Percentiles rank a stretch among this genome's conserved stretches.
Evolutionary conservation across 2,888 invertebrate genomes (phyloP).

Genomic region (Trissonchulus sp.): DNA sequence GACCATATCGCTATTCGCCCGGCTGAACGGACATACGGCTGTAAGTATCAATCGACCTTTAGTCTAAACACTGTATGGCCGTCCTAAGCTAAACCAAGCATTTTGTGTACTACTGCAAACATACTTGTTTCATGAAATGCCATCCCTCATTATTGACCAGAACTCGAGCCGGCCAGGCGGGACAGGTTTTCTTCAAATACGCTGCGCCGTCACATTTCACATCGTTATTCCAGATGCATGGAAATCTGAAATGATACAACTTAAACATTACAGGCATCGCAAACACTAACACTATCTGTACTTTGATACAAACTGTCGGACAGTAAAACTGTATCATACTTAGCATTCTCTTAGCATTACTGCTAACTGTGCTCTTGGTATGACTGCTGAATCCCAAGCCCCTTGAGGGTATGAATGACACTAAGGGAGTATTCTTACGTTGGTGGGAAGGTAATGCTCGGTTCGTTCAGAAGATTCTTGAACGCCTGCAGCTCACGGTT

Average conservation of each 20-base stretch:
- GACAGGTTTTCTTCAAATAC: constrained; percentile 4
- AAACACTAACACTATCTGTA: not conserved
- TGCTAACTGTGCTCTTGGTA: too few relatives aligned
- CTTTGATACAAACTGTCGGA: too few relatives aligned
- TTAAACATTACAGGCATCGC: not conserved
- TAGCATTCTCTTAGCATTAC: too few relatives aligned
- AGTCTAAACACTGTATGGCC: too few relatives aligned
- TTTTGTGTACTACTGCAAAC: not conserved
- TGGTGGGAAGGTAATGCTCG: not conserved
- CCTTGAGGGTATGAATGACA: too few relatives aligned
- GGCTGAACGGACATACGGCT: too few relatives aligned
- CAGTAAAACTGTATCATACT: too few relatives aligned
- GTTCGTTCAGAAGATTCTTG: not conserved
- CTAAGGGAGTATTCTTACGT: not conserved
- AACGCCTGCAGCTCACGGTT: not conserved
- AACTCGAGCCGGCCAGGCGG: constrained; percentile 10
- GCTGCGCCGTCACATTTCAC: not conserved
- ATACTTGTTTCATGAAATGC: constrained; percentile 16
- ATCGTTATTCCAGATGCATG: not conserved
- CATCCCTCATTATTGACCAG: constrained; percentile 11
- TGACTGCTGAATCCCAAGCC: too few relatives aligned
- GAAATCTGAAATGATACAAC: not conserved
- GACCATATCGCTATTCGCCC: too few relatives aligned
- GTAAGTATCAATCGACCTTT: too few relatives aligned
- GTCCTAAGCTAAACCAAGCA: too few relatives aligned